Evolutionary conservation across 2,797 vertebrate genomes (phyloP).

Genomic region (Anguilla pacifica): DNA sequence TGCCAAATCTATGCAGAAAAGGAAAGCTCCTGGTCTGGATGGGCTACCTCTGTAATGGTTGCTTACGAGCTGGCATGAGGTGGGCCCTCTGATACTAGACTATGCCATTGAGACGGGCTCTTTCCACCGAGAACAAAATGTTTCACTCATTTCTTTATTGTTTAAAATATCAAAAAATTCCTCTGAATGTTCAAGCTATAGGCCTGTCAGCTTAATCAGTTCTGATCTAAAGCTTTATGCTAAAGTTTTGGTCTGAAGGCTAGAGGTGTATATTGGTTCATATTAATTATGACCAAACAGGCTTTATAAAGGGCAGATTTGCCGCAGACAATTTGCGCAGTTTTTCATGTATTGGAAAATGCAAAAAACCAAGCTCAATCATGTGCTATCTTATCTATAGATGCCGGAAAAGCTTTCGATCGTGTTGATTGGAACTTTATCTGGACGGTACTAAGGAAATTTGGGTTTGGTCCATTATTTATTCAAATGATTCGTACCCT

Average conservation of each 20-base stretch:
- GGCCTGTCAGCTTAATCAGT: not conserved
- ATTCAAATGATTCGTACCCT: not conserved
- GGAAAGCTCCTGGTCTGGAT: not conserved
- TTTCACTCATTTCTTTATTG: not conserved
- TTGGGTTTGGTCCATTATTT: conserved; percentile 1
- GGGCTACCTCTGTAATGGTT: not conserved
- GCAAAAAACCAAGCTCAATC: not conserved
- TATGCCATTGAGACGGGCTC: not conserved
- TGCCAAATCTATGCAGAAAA: not conserved
- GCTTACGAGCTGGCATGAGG: not conserved
- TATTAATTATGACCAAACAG: conserved; percentile 6
- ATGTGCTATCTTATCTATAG: not conserved
- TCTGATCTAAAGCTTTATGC: conserved; percentile 1
- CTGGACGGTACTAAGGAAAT: not conserved
- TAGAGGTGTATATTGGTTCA: not conserved
- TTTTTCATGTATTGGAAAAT: not conserved
- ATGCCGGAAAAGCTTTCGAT: not conserved
- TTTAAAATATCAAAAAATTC: not conserved
- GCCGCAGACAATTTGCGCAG: not conserved
- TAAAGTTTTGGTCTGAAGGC: not conserved
- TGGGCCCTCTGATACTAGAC: conserved; percentile 1
- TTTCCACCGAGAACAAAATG: not conserved
- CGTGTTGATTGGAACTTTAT: not conserved
- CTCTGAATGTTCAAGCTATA: not conserved
- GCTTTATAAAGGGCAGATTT: not conserved